Percentiles rank a stretch among this genome's conserved stretches.
phyloP scores from a whole-genome alignment of 1,140 invertebrate species.

The Wasmannia auropunctata region DNA sequence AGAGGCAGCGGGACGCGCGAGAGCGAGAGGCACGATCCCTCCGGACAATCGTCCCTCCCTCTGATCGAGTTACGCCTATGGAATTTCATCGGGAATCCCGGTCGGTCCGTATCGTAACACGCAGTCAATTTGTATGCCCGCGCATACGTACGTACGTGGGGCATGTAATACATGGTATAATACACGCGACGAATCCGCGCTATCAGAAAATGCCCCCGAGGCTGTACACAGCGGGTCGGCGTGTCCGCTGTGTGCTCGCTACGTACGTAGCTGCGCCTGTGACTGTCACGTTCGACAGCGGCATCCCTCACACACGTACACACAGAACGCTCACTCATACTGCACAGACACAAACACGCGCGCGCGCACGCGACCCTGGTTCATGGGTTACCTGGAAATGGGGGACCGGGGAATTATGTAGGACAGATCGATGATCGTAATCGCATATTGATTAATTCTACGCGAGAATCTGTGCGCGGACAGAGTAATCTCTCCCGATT shows the following conservation, averaged over 20 bases:
- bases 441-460: constrained; percentile 51
- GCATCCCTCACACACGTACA: too few relatives aligned
- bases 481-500: constrained; percentile 6
- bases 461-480: neutral
- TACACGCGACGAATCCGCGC: constrained; percentile 48
- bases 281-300: too few relatives aligned
- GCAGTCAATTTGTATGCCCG: constrained; percentile 45
- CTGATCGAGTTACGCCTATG: constrained; percentile 21
- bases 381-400: neutral
- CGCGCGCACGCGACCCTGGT: too few relatives aligned
- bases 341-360: too few relatives aligned
- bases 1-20: neutral
- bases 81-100: constrained; percentile 48
- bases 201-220: constrained; percentile 47
- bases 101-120: constrained; percentile 43
- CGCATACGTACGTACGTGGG: constrained; percentile 35
- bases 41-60: neutral
- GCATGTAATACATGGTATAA: constrained; percentile 59
- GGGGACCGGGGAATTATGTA: constrained; percentile 26
- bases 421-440: constrained; percentile 44
- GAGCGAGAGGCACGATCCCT: neutral
- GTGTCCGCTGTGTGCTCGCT: neutral
- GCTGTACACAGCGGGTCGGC: neutral
- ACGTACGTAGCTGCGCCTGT: too few relatives aligned
- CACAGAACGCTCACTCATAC: too few relatives aligned